A percentile compares a stretch with the other conserved stretches of the same genome.
These are phyloP conservation scores for Tenodera sinensis DNA, from an alignment of 2,888 invertebrate genomes.

Conservation along the genomic window DNA sequence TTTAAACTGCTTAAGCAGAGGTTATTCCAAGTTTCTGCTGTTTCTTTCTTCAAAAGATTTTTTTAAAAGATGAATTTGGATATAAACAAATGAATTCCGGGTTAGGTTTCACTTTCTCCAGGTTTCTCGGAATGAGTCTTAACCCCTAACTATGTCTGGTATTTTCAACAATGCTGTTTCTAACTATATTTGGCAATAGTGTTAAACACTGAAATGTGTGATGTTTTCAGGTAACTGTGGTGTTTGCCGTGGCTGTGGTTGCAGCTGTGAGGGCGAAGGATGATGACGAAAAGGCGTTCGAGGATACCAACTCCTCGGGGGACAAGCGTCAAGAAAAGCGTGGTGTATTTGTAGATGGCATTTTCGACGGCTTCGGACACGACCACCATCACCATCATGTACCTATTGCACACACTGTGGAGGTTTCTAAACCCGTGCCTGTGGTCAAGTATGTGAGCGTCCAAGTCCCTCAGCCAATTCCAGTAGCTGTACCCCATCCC, in stretches of 20 bases:
- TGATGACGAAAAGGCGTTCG: background rate
- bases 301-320: background rate
- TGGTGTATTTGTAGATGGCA: background rate
- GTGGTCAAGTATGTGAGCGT: slow-evolving; percentile 34
- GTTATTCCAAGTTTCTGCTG: too few relatives aligned
- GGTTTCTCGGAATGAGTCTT: too few relatives aligned
- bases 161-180: too few relatives aligned
- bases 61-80: too few relatives aligned
- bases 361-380: background rate
- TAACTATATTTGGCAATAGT: too few relatives aligned
- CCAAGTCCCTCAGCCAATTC: slow-evolving; percentile 21
- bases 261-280: background rate
- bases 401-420: background rate
- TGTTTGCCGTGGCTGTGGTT: slow-evolving; percentile 5
- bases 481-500: slow-evolving; percentile 25
- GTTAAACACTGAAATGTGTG: too few relatives aligned
- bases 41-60: too few relatives aligned
- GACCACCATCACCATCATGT: slow-evolving; percentile 14
- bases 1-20: too few relatives aligned
- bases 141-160: too few relatives aligned
- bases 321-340: slow-evolving; percentile 22
- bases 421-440: slow-evolving; percentile 18
- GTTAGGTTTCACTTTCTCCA: too few relatives aligned
- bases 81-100: too few relatives aligned
- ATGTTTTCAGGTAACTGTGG: background rate